Evolutionary conservation across 1,140 invertebrate genomes (phyloP), one percentile per base, ranked within the genome.

Genomic region (Andrena cerasifolii): DNA sequence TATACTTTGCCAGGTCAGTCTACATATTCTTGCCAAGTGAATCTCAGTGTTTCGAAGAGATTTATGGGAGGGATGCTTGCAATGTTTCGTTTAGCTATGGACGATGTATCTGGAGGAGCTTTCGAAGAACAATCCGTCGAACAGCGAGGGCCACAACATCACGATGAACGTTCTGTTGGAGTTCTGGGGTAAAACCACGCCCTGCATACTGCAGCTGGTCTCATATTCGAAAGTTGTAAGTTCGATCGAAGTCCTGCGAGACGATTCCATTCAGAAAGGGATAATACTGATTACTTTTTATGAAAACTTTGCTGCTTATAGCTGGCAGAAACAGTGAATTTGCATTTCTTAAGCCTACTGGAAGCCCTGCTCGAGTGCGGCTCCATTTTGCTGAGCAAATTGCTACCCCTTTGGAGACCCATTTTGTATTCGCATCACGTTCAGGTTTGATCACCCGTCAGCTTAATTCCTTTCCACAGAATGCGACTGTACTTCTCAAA

Each of bases 101-200:
- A 99, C 99, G 0, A 96, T 99, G 83, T 99, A 99, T 90, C 95
- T 99, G 90, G 99, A 99, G 92, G 96, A 98, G 92, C 93, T 96
- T 77, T 96, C 97, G 66, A 95, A 93, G 79, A 94, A 91, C 82
- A 95, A 94, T 87, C 89, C 93, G 86, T 95, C 94, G 77, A 95
- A 94, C 86, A 94, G 93, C 61, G 96, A 98, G 87, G 93, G 94
- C 63, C 95, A 96, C 88, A 93, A 95, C 86, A 92, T 95, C 12
- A 96, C 96, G 0, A 94, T 96, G 91, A 96, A 95, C 71, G 97
- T 98, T 81, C 94, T 99, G n/a, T 95, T 99, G 84, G 99, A 99
- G 92, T 99, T 99, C 94, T 99, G 99, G 99, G 96, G 96, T 6
- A 98, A 99, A 93, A 96, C 99, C 1, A 99, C 99, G 24, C 99